Conservation (phyloP, 2,888 invertebrate species). For the Sylvicola cinctus region DNA sequence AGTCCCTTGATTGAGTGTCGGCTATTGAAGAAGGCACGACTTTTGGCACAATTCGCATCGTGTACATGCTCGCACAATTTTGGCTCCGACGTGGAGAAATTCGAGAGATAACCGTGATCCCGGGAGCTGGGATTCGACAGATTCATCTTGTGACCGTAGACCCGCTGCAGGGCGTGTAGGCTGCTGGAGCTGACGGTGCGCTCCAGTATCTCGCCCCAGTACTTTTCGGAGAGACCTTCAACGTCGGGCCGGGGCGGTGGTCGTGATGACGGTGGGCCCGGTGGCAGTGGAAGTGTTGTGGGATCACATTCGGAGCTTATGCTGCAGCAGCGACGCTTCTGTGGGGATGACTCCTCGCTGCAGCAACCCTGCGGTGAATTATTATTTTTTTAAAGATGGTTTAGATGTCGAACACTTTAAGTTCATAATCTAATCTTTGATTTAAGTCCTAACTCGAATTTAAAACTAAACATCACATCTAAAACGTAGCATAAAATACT, state of each 20-base stretch:
- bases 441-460: too few species aligned
- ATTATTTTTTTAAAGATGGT: too few species aligned
- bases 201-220: slow-evolving; percentile 60
- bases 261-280: slow-evolving; percentile 21
- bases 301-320: slow-evolving; percentile 24
- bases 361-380: too few species aligned
- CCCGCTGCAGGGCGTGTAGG: slow-evolving; percentile 42
- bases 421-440: too few species aligned
- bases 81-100: slow-evolving; percentile 21
- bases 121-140: slow-evolving; percentile 1
- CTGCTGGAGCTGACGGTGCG: slow-evolving; percentile 56
- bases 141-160: slow-evolving; percentile 15
- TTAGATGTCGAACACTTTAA: too few species aligned
- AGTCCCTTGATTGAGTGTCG: slow-evolving; percentile 6
- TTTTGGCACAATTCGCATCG: slow-evolving; percentile 24
- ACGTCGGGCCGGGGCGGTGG: slow-evolving; percentile 27
- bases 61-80: slow-evolving; percentile 24
- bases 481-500: too few species aligned
- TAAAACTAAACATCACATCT: too few species aligned
- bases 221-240: slow-evolving; percentile 46
- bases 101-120: slow-evolving; percentile 1
- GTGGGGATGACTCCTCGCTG: slow-evolving; percentile 19
- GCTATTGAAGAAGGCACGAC: slow-evolving; percentile 13
- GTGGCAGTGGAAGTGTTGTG: slow-evolving; percentile 22
- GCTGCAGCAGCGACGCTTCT: slow-evolving; percentile 22